Evolutionary conservation across 1,140 invertebrate species (phyloP), one percentile per base, ranked within the genome.

Genomic region (Heliconius hermathena): DNA sequence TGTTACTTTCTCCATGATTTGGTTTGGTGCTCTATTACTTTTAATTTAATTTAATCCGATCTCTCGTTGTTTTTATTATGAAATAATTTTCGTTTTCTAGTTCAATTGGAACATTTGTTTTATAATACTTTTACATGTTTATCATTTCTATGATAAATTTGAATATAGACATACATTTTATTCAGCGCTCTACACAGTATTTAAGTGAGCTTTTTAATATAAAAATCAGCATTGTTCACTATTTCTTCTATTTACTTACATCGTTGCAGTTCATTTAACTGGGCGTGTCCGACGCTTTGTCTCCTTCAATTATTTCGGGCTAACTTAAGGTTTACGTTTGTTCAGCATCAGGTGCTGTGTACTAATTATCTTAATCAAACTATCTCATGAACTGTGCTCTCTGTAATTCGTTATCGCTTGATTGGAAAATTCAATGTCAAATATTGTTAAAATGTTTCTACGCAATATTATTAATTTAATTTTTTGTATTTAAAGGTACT

Each of bases 41-140:
- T 75, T 70, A 52, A 76, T 76, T 76, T 73, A 71, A 66, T 80
- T 76, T 22, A 80, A 73, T 77, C 79, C 16, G 74, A 54, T 77
- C 60, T 71, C 38, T 38, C 20, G 6, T 18, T 71, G 70, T 26
- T 71, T 71, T 71, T 71, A 71, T 71, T 66, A 22, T 66, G 26
- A 3, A 66, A 26, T 66, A 16, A 26, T 16, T 26, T 26, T 29
- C 60, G 26, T 16, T 66, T 4, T 66, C 22, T 26, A 3, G 22
- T 13, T 66, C 2, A 66, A 66, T 29, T 26, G 20, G 9, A 26
- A 26, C 22, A 26, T 26, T 26, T 57, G 18, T 52, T 52, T 52
- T 52, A 18, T n/a, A 57, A 57, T 9, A n/a, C n/a, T 57, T 57
- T 8, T 8, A 2, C n/a, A n/a, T 6, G 20, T 6, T 54, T n/a